Percentiles rank a stretch among this genome's conserved stretches.
These are phyloP conservation scores for Zaprionus africanus DNA, from an alignment of 1,140 invertebrate genomes.

Conservation along the genomic window DNA sequence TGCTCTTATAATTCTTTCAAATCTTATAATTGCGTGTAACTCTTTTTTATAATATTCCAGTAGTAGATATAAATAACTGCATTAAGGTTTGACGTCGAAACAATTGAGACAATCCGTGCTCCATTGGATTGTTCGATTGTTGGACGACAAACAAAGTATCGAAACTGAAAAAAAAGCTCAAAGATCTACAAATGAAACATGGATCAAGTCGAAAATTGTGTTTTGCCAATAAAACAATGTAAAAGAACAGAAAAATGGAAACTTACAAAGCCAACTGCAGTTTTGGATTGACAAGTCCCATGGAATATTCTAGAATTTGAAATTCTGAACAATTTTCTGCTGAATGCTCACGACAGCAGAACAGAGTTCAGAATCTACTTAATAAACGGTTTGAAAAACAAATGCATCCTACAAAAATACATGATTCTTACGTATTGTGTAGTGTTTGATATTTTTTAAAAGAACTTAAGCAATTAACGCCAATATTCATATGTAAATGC, in stretches of 20 bases:
- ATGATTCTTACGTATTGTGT: constrained; percentile 49
- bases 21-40: constrained; percentile 32
- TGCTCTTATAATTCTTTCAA: constrained; percentile 29
- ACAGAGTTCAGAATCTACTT: constrained; percentile 61
- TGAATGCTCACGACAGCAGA: constrained; percentile 84
- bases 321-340: constrained; percentile 75
- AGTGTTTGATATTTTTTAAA: constrained; percentile 11
- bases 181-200: constrained; percentile 32
- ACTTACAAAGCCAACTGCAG: constrained; percentile 66
- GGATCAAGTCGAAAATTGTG: constrained; percentile 58
- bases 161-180: constrained; percentile 3
- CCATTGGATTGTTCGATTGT: constrained; percentile 58
- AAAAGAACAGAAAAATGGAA: background rate
- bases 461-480: constrained; percentile 16
- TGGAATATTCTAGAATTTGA: constrained; percentile 20
- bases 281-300: constrained; percentile 45
- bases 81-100: constrained; percentile 19
- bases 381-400: constrained; percentile 11
- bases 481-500: constrained; percentile 63
- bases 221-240: background rate
- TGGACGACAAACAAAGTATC: constrained; percentile 15
- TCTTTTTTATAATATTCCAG: constrained; percentile 37
- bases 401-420: constrained; percentile 45
- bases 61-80: constrained; percentile 44
- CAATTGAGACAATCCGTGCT: constrained; percentile 62